A percentile compares a stretch with the other conserved stretches of the same genome.
These are phyloP conservation scores for Neoascia interrupta DNA, from an alignment of 2,888 invertebrate genomes.

Conservation along the genomic window DNA sequence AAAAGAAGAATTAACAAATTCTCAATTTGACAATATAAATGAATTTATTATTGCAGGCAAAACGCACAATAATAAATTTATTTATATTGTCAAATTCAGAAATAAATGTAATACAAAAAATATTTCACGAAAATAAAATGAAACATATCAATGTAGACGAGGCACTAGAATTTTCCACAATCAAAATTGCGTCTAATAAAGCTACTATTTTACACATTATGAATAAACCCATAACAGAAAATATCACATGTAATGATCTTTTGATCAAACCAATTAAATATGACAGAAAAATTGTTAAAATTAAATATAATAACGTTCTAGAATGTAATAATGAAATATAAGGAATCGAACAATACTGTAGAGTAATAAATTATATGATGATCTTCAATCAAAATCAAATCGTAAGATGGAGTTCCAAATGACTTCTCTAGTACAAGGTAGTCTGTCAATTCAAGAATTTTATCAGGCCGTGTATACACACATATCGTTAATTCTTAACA, in stretches of 20 bases:
- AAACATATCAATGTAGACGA: conserved; percentile 57
- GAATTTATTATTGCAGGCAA: conserved; percentile 49
- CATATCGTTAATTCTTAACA: background rate
- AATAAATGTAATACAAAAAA: conserved; percentile 39
- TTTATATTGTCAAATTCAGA: conserved; percentile 49
- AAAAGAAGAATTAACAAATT: too few species aligned
- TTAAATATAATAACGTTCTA: background rate
- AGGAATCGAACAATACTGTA: conserved; percentile 8
- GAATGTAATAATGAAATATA: background rate
- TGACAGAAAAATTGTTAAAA: conserved; percentile 26
- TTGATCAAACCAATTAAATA: conserved; percentile 56
- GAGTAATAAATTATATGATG: background rate
- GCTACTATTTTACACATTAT: conserved; percentile 54
- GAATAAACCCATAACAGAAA: conserved; percentile 42
- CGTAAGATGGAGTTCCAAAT: background rate
- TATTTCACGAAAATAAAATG: conserved; percentile 47
- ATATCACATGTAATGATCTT: conserved; percentile 39
- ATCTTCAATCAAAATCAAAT: conserved; percentile 3
- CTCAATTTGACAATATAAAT: too few species aligned
- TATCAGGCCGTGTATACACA: too few species aligned
- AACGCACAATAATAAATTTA: conserved; percentile 46
- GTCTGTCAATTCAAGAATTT: too few species aligned
- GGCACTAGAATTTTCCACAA: conserved; percentile 59
- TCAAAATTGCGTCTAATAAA: conserved; percentile 50
- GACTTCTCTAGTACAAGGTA: too few species aligned